phyloP scores from a whole-genome alignment of 1,140 invertebrate species.

The Archegozetes longisetosus region DNA sequence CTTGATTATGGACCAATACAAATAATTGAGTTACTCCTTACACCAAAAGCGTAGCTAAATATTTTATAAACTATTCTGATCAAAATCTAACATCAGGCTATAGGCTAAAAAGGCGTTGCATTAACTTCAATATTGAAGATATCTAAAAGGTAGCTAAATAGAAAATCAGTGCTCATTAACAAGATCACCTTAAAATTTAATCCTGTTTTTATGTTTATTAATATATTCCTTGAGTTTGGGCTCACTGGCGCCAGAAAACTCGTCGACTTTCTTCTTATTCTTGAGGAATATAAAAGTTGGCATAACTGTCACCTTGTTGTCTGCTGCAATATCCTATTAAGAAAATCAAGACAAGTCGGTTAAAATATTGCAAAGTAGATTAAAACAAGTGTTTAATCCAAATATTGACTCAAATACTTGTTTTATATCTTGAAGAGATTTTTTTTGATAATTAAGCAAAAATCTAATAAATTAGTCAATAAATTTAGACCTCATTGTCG shows the following conservation, averaged over 20 bases:
- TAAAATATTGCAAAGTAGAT: background rate
- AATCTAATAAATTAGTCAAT: too few species aligned
- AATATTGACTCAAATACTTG: background rate
- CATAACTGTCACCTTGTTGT: slow-evolving; percentile 72
- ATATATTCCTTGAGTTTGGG: slow-evolving; percentile 49
- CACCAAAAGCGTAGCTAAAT: too few species aligned
- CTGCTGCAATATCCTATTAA: slow-evolving; percentile 45
- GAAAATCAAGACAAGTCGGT: background rate
- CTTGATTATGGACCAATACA: too few species aligned
- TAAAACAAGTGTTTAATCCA: background rate
- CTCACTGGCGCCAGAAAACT: slow-evolving; percentile 61
- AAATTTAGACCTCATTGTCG: slow-evolving; percentile 48
- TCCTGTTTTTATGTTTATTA: slow-evolving; percentile 39
- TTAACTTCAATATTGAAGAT: background rate
- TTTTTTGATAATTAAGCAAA: too few species aligned
- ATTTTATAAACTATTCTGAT: too few species aligned
- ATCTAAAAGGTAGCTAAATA: too few species aligned
- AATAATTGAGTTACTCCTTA: too few species aligned
- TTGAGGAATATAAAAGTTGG: slow-evolving; percentile 85
- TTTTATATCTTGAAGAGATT: background rate
- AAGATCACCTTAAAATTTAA: background rate
- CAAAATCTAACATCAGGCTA: too few species aligned
- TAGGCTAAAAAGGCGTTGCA: too few species aligned
- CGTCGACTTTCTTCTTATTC: slow-evolving; percentile 45
- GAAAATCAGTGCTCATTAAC: too few species aligned